Evolutionary conservation across 2,888 invertebrate genomes (phyloP), one percentile per base, ranked within the genome.

Genomic region (Eupithecia tripunctaria): DNA sequence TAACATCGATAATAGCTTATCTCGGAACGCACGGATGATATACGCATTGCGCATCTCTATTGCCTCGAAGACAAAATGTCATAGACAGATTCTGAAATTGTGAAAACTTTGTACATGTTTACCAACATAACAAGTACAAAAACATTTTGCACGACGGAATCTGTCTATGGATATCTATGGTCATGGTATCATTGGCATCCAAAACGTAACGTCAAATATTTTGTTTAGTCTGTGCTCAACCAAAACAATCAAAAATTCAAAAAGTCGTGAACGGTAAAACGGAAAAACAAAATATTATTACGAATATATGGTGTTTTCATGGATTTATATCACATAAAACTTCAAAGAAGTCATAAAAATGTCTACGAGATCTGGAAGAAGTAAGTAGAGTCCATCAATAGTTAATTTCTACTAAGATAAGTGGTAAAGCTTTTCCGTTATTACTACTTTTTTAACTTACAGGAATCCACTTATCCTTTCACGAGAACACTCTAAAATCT

Each of bases 361-460:
- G 93, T 89, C 92, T 75, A 94, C 93, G 5, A 88, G 93, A 84
- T 93, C 93, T 70, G 91, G 93, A 59, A 94, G 90, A 88, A 86
- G 94, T 94, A 85, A 89, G 91, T 89, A 73, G 10, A 51, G 29
- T 12, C 25, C 5, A 21, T 63, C 25, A 25, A 21, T 21, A 41
- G 14, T 63, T 25, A 25, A 21, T 63, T 27, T 25, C 15, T 21
- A 59, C 8, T 12, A 3, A 18, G n/a, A 12, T 25, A 59, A 29
- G 15, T 8, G 18, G 18, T 60, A 60, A 60, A n/a, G 29, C 18
- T 60, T 60, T 29, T 29, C 29, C 14, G 2, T 7, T 60, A 29
- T 18, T 60, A 27, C 1, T 18, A 0, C 1, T 29, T 27, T 63
- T 90, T 89, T 1, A n/a, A 10, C n/a, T 47, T 51, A 74, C 82